Conservation (phyloP, 1,140 invertebrate species). For the Brachionus asplanchnoidis region DNA sequence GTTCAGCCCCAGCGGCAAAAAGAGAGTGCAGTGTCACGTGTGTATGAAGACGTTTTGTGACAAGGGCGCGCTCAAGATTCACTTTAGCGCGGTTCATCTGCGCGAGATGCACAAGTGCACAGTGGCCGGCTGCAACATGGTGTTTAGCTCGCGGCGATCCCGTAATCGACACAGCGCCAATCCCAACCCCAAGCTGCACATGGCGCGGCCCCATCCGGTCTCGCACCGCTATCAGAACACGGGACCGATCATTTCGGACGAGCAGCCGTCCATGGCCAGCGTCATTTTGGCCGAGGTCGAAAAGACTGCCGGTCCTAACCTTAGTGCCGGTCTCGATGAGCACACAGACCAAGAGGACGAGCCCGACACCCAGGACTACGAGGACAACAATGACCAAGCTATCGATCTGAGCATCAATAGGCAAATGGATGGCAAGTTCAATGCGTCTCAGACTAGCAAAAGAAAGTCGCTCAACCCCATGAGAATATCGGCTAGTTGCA, state of each 20-base stretch:
- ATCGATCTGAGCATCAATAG: not conserved
- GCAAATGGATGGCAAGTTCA: not conserved
- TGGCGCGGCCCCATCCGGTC: constrained; percentile 58
- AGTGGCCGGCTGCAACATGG: constrained; percentile 96
- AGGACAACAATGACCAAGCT: not conserved
- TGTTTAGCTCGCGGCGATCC: constrained; percentile 92
- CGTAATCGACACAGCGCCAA: constrained; percentile 94
- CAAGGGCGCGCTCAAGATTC: constrained; percentile 97
- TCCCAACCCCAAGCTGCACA: constrained; percentile 95
- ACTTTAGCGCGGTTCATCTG: constrained; percentile 96
- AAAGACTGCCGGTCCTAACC: not conserved
- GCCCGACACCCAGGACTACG: not conserved
- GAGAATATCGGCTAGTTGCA: not conserved
- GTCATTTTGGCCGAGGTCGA: constrained; percentile 39
- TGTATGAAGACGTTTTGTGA: constrained; percentile 99
- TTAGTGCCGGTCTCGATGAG: not conserved
- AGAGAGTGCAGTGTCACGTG: constrained; percentile 93
- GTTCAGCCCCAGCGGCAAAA: constrained; percentile 57
- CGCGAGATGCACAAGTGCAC: constrained; percentile 99
- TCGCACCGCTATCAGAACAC: constrained; percentile 40
- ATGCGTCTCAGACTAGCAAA: not conserved
- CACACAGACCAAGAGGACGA: not conserved
- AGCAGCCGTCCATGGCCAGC: constrained; percentile 36
- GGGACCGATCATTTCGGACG: constrained; percentile 30
- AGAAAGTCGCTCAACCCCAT: constrained; percentile 3